Evolutionary conservation across 2,113 vertebrate genomes (phyloP).

Genomic region (Nematolebias whitei): DNA sequence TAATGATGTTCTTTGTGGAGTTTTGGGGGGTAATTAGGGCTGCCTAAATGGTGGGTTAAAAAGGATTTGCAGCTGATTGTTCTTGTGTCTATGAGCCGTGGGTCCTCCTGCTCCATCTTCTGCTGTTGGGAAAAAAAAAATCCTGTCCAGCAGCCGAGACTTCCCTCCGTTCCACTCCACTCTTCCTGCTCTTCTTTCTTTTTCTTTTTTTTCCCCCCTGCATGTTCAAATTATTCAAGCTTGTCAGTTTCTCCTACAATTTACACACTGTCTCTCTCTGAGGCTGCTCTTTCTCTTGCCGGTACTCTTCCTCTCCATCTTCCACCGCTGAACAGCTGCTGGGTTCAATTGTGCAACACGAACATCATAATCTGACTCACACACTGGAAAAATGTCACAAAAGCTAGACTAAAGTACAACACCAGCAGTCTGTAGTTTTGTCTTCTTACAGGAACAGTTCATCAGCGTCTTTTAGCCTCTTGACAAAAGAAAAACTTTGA

Average conservation of each 20-base stretch:
- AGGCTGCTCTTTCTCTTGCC: conserved; percentile 21
- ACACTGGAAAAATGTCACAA: conserved; percentile 63
- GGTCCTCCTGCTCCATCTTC: conserved; percentile 52
- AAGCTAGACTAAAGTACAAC: conserved; percentile 29
- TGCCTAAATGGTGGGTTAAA: conserved; percentile 63
- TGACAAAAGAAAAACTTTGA: no score
- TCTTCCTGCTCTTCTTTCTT: conserved; percentile 25
- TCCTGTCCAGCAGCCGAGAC: conserved; percentile 24
- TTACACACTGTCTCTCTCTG: conserved; percentile 20
- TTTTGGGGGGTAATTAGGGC: conserved; percentile 67
- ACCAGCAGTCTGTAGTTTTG: conserved; percentile 4
- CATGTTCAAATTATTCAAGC: conserved; percentile 43
- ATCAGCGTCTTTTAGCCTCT: no score
- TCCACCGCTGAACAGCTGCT: conserved; percentile 63
- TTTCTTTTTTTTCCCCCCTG: conserved; percentile 17
- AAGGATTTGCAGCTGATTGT: conserved; percentile 71
- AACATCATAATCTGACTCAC: conserved; percentile 65
- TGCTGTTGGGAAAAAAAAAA: conserved; percentile 19
- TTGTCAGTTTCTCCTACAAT: conserved; percentile 46
- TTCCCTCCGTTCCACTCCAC: conserved; percentile 22
- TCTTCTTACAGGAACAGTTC: conserved; percentile 4
- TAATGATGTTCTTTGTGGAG: conserved; percentile 72
- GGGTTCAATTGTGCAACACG: conserved; percentile 42
- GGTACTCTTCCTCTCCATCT: conserved; percentile 37
- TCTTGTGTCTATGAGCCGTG: conserved; percentile 65